These are phyloP conservation scores for Progne subis DNA, from an alignment of 2,113 vertebrate species.

Conservation along the genomic window DNA sequence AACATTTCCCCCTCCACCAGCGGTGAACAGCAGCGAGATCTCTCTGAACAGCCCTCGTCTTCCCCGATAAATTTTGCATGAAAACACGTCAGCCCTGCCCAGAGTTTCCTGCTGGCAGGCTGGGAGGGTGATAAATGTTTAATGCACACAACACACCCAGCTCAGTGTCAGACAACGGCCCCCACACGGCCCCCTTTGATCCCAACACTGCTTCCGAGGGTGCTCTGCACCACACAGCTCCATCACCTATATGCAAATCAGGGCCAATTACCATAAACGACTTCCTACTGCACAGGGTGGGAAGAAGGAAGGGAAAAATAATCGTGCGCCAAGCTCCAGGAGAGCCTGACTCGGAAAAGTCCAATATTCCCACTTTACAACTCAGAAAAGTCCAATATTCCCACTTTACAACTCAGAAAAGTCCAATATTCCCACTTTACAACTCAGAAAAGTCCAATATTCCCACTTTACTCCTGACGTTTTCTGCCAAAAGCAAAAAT, in stretches of 20 bases:
- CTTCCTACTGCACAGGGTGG: conserved; percentile 71
- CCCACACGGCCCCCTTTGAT: conserved; percentile 88
- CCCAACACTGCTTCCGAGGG: conserved; percentile 82
- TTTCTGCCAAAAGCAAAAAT: conserved; percentile 20
- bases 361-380: conserved; percentile 31
- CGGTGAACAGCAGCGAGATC: conserved; percentile 89
- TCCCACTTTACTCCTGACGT: conserved; percentile 3
- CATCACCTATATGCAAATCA: conserved; percentile 88
- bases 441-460: not conserved
- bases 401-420: not conserved
- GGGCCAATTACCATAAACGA: conserved; percentile 78
- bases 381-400: too few species aligned
- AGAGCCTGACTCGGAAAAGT: conserved; percentile 17
- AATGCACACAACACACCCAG: conserved; percentile 96
- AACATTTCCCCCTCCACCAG: conserved; percentile 84
- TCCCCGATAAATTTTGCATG: conserved; percentile 98
- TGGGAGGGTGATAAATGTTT: conserved; percentile 97
- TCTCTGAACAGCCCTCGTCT: conserved; percentile 85
- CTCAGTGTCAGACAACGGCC: conserved; percentile 89
- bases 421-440: conserved; percentile 41
- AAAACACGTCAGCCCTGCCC: conserved; percentile 86
- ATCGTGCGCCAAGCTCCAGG: conserved; percentile 56
- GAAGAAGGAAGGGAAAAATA: conserved; percentile 50
- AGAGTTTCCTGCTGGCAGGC: conserved; percentile 93
- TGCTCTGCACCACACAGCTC: conserved; percentile 73